Evolutionary conservation across 2,888 invertebrate genomes (phyloP), one percentile per base, ranked within the genome.

Genomic region (Cosmorhoe ocellata): DNA sequence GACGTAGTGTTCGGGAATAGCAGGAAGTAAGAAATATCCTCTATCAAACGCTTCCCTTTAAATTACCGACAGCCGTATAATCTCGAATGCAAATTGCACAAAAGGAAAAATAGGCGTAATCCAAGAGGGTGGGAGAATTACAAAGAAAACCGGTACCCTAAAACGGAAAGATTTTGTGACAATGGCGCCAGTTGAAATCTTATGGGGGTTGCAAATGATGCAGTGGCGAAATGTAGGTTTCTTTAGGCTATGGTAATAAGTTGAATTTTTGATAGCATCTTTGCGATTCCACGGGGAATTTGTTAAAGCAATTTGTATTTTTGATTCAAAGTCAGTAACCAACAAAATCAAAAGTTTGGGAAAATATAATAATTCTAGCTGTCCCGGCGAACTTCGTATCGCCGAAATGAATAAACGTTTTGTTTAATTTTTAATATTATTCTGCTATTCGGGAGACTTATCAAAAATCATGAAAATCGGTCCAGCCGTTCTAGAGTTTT

Each of bases 81-180:
- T 77, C 69, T 66, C 48, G 41, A 70, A 78, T 76, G 76, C 71
- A 75, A 77, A 78, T 78, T 71, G 61, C 55, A 59, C 51, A 63
- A 62, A 64, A 57, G 61, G 57, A 63, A 56, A 66, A 63, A 64
- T 62, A 66, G 61, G 61, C 58, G 63, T 53, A 66, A 69, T 68
- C 58, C 58, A 58, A 58, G 60, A 56, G 57, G 61, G 56, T 50
- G 53, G 47, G 48, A 44, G 18, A 52, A 48, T 55, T 52, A 52
- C 51, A 52, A 43, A 52, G 52, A 33, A 34, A 33, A 22, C 24
- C 41, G 33, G 40, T 38, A 37, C 42, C 41, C 42, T 59, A 56
- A 52, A 47, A 54, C 22, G 52, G 51, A 51, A 58, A 61, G 51
- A 53, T 55, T 59, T 45, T 42, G 53, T 43, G 46, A 59, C 59